A percentile compares a stretch with the other conserved stretches of the same genome.
Evolutionary conservation across 2,797 vertebrate genomes (phyloP).

Genomic region (Sebastes hubbsi): DNA sequence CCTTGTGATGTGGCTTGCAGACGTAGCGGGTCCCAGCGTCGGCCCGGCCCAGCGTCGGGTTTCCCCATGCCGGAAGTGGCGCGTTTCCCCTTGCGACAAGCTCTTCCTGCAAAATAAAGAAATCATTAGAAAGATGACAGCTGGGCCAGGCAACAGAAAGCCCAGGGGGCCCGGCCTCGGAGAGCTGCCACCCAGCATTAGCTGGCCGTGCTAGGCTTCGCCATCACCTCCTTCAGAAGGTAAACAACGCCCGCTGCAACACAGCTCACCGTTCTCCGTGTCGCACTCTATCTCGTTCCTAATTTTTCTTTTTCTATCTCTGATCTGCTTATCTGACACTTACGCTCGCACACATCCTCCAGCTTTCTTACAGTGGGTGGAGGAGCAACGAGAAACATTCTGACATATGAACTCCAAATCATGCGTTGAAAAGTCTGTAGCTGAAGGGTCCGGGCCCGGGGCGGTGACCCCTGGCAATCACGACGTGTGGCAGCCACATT

Average conservation of each 20-base stretch:
- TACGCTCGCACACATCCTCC: slow-evolving; percentile 36
- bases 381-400: slow-evolving; percentile 49
- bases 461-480: slow-evolving; percentile 74
- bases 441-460: slow-evolving; percentile 55
- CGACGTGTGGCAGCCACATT: slow-evolving; percentile 76
- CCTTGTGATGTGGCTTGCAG: slow-evolving; percentile 81
- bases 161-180: slow-evolving; percentile 61
- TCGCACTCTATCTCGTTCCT: slow-evolving; percentile 43
- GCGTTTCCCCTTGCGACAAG: slow-evolving; percentile 86
- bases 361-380: slow-evolving; percentile 14
- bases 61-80: slow-evolving; percentile 84
- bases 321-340: slow-evolving; percentile 54
- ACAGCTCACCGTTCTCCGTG: slow-evolving; percentile 1
- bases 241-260: slow-evolving; percentile 61
- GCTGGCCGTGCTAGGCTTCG: slow-evolving; percentile 50
- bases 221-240: slow-evolving; percentile 58
- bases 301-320: slow-evolving; percentile 60
- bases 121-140: slow-evolving; percentile 89
- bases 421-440: slow-evolving; percentile 46
- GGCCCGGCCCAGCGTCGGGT: slow-evolving; percentile 75
- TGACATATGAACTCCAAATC: slow-evolving; percentile 71
- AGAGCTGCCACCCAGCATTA: slow-evolving; percentile 82
- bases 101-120: slow-evolving; percentile 90
- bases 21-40: slow-evolving; percentile 76
- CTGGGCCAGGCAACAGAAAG: slow-evolving; percentile 72